These are phyloP conservation scores for Eupithecia subumbrata DNA, from an alignment of 2,888 invertebrate genomes.

Conservation along the genomic window DNA sequence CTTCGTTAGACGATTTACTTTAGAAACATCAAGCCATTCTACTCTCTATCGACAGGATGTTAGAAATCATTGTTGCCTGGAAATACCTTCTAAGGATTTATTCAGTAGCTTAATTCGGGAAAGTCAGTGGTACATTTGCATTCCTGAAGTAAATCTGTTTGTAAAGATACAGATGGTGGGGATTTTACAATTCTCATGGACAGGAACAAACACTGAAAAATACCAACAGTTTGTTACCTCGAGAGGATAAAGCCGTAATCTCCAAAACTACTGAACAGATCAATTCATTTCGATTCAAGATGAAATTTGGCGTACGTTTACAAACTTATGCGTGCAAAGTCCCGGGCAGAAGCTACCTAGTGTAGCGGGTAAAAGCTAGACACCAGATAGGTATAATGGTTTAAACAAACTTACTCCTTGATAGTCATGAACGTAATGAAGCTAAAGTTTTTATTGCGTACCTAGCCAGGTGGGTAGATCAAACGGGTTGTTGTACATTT, in stretches of 20 bases:
- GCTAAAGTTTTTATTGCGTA: no score
- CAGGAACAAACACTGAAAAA: conserved; percentile 16
- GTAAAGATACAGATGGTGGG: conserved; percentile 63
- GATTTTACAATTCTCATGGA: conserved; percentile 48
- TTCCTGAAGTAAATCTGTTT: conserved; percentile 68
- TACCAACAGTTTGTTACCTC: background rate
- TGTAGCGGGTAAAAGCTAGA: no score
- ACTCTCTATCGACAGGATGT: background rate
- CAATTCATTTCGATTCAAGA: no score
- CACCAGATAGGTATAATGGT: no score
- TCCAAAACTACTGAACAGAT: no score
- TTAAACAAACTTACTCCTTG: no score
- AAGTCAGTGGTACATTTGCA: conserved; percentile 66
- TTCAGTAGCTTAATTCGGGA: conserved; percentile 59
- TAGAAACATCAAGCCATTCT: conserved; percentile 25
- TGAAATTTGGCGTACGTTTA: no score
- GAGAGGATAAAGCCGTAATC: background rate
- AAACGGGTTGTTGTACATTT: no score
- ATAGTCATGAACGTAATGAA: no score
- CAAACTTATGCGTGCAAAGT: no score
- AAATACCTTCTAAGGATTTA: conserved; percentile 24
- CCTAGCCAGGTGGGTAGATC: no score
- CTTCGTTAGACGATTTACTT: conserved; percentile 56
- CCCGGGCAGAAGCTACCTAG: no score
- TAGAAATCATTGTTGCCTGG: conserved; percentile 32